Evolutionary conservation across 2,113 vertebrate genomes (phyloP).

Genomic region (Eonycteris spelaea): DNA sequence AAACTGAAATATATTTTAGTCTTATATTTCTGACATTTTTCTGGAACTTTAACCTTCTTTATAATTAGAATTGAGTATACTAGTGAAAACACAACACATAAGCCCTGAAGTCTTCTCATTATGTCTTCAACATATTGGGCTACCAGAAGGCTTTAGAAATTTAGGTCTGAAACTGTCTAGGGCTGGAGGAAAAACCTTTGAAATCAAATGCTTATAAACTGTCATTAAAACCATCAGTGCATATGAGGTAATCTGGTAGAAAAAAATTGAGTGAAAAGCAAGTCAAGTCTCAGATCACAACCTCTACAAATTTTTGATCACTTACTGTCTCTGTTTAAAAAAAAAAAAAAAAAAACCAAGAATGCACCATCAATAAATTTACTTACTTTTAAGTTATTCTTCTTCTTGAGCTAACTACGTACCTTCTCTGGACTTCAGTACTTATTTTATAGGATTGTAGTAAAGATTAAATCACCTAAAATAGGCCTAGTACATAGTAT

Average conservation of each 20-base stretch:
- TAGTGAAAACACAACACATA: constrained; percentile 21
- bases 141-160: constrained; percentile 26
- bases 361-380: neutral
- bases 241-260: neutral
- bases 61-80: constrained; percentile 43
- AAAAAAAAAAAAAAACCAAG: constrained; percentile 31
- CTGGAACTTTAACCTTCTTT: constrained; percentile 50
- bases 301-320: neutral
- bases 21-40: constrained; percentile 30
- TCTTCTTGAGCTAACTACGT: neutral
- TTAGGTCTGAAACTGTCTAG: neutral
- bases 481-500: neutral
- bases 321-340: neutral
- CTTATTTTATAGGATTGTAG: neutral
- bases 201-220: neutral
- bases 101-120: neutral
- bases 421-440: neutral
- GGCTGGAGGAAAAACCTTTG: neutral
- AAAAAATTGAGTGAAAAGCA: neutral
- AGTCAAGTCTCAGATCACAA: neutral
- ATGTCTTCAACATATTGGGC: neutral
- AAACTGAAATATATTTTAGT: constrained; percentile 47
- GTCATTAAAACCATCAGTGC: neutral
- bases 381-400: neutral
- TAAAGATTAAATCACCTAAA: neutral